Evolutionary conservation across 2,797 vertebrate species (phyloP), one percentile per base, ranked within the genome.

Genomic region (Rhinoraja longicauda): DNA sequence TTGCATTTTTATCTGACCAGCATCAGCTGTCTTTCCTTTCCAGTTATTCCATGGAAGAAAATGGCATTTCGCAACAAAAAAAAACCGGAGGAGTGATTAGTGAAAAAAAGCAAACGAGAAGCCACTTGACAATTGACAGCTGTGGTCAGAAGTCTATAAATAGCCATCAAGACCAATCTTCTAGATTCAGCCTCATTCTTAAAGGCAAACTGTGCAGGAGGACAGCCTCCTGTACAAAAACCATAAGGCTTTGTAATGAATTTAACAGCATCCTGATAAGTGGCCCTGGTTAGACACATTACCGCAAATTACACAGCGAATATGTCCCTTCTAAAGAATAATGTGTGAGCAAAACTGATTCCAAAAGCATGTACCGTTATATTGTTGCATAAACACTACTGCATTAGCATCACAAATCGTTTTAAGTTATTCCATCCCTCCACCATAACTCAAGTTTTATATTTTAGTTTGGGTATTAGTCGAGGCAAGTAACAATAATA

Each of bases 11-110:
- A 92, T 92, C 90, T n/a, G 15, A 92, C 9, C 26, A 53, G 70
- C 67, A 92, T 92, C 90, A 92, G 90, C 90, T 73, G 90, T 29
- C 70, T 53, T 72, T 57, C 72, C 24, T 92, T 73, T 91, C 19
- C 36, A 45, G 29, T 91, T 73, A 73, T 91, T 75, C 90, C 24
- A 53, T 75, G 36, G 70, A 57, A 73, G 39, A 73, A 45, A 92
- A 45, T 73, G 70, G 2, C 32, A 36, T 88, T 88, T 67, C 62
- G 10, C 84, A 73, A 32, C 32, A 45, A 1, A 45, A 45, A 45
- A 45, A 45, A 57, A 72, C 9, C 36, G 92, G 90, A n/a, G 0
- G 70, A 75, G 24, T 75, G 90, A 92, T 92, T 45, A 92, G 90
- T 92, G 36, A 92, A 73, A 90, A 64, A 92, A 45, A 92, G 53